Evolutionary conservation across 1,140 invertebrate genomes (phyloP), one percentile per base, ranked within the genome.

Genomic region (Phymastichus coffea): DNA sequence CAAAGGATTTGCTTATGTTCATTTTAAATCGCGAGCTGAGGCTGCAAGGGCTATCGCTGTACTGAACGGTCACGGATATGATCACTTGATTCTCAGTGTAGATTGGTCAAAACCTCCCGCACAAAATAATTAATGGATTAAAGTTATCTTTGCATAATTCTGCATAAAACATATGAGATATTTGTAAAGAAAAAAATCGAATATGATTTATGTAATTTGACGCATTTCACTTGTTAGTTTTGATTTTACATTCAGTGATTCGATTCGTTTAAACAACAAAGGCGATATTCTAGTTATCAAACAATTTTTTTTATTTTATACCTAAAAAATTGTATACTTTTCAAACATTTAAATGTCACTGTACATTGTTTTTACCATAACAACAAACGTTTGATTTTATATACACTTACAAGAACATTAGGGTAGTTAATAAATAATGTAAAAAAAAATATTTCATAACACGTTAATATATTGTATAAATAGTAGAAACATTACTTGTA

Each of bases 51-150:
- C 97, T 58, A 98, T 99, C 67, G 79, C 87, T 57, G 84, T 84
- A 40, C 86, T 99, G 4, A 92, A 98, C 77, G 97, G 96, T 3
- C 91, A 94, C 80, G 96, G 97, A 60, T 99, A 99, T 78, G 96
- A 99, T 82, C 96, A 99, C 84, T 85, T 99, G 52, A 99, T 99
- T 75, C 81, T 99, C 10, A 96, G 88, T 79, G 98, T 98, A 17
- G 97, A 99, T 82, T 99, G 97, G 97, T 98, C 98, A 3, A 99
- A 98, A 80, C 90, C 90, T 23, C 87, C 83, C 26, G 65, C 64
- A 1, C 73, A 76, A 57, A 80, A 66, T 61, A 80, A 77, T 65
- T 74, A 71, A 76, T 57, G 15, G 4, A n/a, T n/a, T n/a, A n/a
- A n/a, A n/a, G 14, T 14, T 8, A 33, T 33, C 14, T 33, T 33